Conservation (phyloP, 2,113 vertebrate genomes). For the Plotosus lineatus region DNA sequence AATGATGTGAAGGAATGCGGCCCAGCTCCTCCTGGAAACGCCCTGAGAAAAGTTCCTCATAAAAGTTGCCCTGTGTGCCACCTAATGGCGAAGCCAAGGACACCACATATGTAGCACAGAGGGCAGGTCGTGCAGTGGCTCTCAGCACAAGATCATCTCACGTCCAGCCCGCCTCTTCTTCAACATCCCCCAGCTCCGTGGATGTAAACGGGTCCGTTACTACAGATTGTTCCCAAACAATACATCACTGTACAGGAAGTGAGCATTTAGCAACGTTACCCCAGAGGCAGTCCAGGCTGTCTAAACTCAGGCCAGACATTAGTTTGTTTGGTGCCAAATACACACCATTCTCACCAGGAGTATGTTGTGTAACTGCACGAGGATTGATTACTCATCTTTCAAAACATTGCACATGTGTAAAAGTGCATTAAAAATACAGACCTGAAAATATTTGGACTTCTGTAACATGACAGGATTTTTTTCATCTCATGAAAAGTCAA, state of each 20-base stretch:
- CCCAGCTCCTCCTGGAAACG: constrained; percentile 37
- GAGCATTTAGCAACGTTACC: constrained; percentile 61
- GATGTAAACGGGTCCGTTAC: constrained; percentile 32
- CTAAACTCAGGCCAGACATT: constrained; percentile 60
- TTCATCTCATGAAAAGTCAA: neutral
- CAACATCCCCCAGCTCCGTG: neutral
- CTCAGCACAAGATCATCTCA: neutral
- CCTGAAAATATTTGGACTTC: neutral
- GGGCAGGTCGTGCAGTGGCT: no score
- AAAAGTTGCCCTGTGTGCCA: constrained; percentile 5
- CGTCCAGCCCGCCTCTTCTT: neutral
- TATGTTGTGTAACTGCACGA: no score
- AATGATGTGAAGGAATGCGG: constrained; percentile 61
- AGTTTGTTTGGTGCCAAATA: constrained; percentile 65
- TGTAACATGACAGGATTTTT: neutral
- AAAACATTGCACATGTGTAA: constrained; percentile 21
- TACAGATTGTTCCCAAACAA: constrained; percentile 67
- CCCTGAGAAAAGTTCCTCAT: constrained; percentile 48
- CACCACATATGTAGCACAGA: neutral
- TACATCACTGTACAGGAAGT: constrained; percentile 72
- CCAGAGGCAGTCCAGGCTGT: constrained; percentile 57
- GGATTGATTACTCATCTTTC: neutral
- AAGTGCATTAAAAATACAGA: constrained; percentile 1
- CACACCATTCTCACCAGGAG: constrained; percentile 64
- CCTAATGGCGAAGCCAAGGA: constrained; percentile 9